Base-by-base conservation (phyloP, 2,113 vertebrate genomes). In the Trichechus manatus region DNA sequence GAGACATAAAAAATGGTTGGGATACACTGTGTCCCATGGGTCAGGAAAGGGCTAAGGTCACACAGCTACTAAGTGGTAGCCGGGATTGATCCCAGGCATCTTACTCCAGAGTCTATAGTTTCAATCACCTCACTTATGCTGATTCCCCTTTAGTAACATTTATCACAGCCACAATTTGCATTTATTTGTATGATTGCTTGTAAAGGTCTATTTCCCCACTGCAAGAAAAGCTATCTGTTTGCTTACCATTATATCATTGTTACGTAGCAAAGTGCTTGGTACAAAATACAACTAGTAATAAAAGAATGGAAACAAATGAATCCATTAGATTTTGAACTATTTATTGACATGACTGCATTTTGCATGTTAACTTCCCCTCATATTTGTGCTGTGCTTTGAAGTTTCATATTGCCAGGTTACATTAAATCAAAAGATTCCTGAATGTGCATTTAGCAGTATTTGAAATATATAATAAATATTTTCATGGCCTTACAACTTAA, bases 401-500 rank as follows among this genome's bases (percentile, higher is more conserved):
- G 63, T 91, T 88, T 88, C 29, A 39, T 64, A 42, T 39, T 61
- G 33, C 61, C 61, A 78, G 5, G n/a, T 87, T 89, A 89, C 83
- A 66, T 91, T 96, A 88, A 93, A 97, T 96, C 4, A 56, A 29
- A 84, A 72, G 25, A 59, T 47, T 36, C 53, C 59, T 75, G 3
- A 91, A 93, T 91, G 47, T 64, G 6, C 15, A 80, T 75, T 82
- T 82, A 23, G 66, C 82, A 33, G 36, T 75, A 80, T 94, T 72
- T 93, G 86, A 96, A 94, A 79, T 91, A 89, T 20, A 22, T 75
- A 91, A 89, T 94, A 83, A 61, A 87, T 97, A 92, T 96, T 94
- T 93, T 95, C 63, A 80, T 94, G 39, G 56, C 8, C 27, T 82
- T 90, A 80, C 53, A 92, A 44, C 91, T 96, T 97, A 95, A 96